Evolutionary conservation across 2,888 invertebrate species (phyloP).

Genomic region (Xanthorhoe designata): DNA sequence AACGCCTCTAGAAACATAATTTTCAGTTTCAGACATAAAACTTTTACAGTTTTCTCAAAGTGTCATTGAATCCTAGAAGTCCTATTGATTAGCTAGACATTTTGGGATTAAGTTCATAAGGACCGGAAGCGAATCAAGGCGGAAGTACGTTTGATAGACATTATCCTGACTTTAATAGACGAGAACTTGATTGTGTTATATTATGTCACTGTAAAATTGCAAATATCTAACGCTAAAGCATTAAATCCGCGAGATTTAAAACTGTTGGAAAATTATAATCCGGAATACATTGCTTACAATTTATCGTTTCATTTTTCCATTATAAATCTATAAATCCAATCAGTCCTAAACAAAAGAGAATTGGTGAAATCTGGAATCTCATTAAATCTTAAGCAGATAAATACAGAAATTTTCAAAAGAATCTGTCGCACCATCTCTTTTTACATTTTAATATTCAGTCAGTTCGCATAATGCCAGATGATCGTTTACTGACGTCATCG

Average conservation of each 20-base stretch:
- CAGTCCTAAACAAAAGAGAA: neutral
- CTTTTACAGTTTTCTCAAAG: slow-evolving; percentile 1
- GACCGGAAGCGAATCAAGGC: too few relatives aligned
- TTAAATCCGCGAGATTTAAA: neutral
- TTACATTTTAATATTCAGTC: slow-evolving; percentile 46
- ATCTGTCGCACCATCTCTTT: slow-evolving; percentile 29
- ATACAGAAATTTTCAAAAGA: slow-evolving; percentile 15
- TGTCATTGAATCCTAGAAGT: slow-evolving; percentile 3
- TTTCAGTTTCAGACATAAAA: neutral
- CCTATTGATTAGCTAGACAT: too few relatives aligned
- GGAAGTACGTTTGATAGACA: neutral
- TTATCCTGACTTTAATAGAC: neutral
- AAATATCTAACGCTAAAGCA: neutral
- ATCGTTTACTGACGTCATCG: slow-evolving; percentile 52
- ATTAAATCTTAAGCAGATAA: neutral
- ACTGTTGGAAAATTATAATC: too few relatives aligned
- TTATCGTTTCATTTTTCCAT: too few relatives aligned
- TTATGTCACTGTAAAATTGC: neutral
- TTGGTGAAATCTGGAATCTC: neutral
- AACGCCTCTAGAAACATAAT: neutral
- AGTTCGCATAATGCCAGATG: slow-evolving; percentile 43
- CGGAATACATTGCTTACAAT: too few relatives aligned
- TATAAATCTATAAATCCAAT: neutral
- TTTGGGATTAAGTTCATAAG: too few relatives aligned
- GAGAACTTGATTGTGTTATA: neutral